Base-by-base conservation (phyloP, 2,113 vertebrate genomes). In the Anas platyrhynchos region DNA sequence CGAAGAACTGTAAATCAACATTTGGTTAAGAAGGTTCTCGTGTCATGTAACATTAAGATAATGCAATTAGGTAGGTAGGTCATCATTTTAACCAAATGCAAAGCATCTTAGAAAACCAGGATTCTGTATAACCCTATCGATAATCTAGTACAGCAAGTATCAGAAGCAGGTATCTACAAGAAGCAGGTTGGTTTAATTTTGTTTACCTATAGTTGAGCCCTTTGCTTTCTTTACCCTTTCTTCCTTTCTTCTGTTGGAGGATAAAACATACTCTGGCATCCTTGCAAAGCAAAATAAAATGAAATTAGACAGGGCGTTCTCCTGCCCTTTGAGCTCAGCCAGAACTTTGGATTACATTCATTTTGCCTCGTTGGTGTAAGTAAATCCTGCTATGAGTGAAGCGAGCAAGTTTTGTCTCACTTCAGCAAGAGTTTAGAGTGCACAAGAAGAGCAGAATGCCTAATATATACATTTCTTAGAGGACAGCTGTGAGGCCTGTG, bases 151-250 rank as follows among this genome's bases (percentile, higher is more conserved):
- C 29, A 83, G 59, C n/a, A 52, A 13, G 50, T 25, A 52, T 23
- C 50, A 52, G 50, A 52, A 25, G 22, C 50, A 52, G 50, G 50
- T 52, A 52, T 25, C 23, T 52, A 74, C 34, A 83, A 95, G 65
- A 56, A 93, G 86, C 77, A 73, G 83, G 92, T 92, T 93, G 56
- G 91, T 92, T 92, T 86, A 58, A 80, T 96, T 96, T 94, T 96
- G 80, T 97, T 93, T 96, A 94, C 58, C 25, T 93, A 0, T 31
- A 81, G 32, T 38, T 83, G n/a, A 83, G 88, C 44, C 43, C 48
- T 81, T 6, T 82, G 48, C 75, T 90, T 91, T 96, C 63, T 83
- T 90, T 88, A 81, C 43, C 27, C 16, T 4, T 85, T 89, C 38
- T 88, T 89, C 34, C 29, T 21, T 55, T 29, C 77, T 92, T 79